Evolutionary conservation across 1,140 invertebrate species (phyloP).

Genomic region (Pachyrhynchus sulphureomaculatus): DNA sequence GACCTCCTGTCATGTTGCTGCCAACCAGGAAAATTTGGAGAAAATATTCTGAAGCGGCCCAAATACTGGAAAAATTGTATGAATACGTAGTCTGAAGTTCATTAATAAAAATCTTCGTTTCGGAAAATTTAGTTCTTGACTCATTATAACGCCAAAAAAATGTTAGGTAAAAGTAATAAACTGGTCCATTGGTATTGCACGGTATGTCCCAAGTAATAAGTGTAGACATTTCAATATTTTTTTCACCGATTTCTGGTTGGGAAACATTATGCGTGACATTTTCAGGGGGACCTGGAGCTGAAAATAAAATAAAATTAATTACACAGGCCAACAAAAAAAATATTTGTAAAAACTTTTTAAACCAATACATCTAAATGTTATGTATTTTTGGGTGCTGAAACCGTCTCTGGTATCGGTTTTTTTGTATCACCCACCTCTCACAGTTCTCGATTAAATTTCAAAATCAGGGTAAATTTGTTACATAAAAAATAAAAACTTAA

Average conservation of each 20-base stretch:
- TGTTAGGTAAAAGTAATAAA: slow-evolving; percentile 12
- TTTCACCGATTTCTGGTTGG: neutral
- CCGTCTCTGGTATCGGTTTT: no score
- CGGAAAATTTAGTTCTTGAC: no score
- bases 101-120: no score
- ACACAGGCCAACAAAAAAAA: no score
- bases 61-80: neutral
- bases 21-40: neutral
- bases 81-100: neutral
- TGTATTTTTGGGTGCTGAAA: no score
- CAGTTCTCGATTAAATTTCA: no score
- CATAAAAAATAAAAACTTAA: no score
- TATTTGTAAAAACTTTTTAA: no score
- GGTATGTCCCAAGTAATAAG: slow-evolving; percentile 18
- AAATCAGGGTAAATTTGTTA: no score
- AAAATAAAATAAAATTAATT: neutral
- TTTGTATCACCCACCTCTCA: no score
- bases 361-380: no score
- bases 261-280: neutral
- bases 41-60: slow-evolving; percentile 4
- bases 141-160: no score
- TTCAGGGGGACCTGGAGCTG: slow-evolving; percentile 3
- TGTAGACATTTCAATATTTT: neutral
- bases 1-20: neutral
- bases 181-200: slow-evolving; percentile 29